These are phyloP conservation scores for Ostrea edulis DNA, from an alignment of 1,140 invertebrate genomes.

Conservation along the genomic window DNA sequence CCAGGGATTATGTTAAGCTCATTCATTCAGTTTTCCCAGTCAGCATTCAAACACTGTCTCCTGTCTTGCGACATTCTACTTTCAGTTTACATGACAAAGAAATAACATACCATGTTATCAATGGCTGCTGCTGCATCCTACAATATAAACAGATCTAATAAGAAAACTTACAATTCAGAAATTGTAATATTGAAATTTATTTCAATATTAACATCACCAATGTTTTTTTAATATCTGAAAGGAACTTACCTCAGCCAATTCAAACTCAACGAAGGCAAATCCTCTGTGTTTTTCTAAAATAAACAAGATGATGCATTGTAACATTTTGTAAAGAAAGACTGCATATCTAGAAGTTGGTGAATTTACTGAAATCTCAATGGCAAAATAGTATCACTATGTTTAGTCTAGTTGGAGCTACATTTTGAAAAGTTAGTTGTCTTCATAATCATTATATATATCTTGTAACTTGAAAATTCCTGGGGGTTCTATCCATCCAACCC, in stretches of 20 bases:
- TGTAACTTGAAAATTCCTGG: no score
- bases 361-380: no score
- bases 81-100: background rate
- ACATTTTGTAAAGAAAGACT: background rate
- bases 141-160: constrained; percentile 48
- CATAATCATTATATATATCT: no score
- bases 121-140: constrained; percentile 98
- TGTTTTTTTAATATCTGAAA: background rate
- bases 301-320: constrained; percentile 40
- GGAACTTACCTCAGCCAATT: constrained; percentile 82
- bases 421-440: no score
- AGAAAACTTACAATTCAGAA: background rate
- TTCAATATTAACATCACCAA: background rate
- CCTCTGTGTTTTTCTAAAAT: constrained; percentile 94
- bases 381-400: no score
- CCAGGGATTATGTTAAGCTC: no score
- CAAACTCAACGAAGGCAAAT: constrained; percentile 99
- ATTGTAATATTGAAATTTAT: background rate
- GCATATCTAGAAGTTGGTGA: no score
- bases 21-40: no score
- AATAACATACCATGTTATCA: constrained; percentile 95
- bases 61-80: no score
- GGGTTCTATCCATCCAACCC: no score
- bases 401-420: no score
- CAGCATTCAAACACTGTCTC: no score